These are phyloP conservation scores for Enteromius unitaeniatus DNA, from an alignment of 2,797 vertebrate species.

Conservation along the genomic window DNA sequence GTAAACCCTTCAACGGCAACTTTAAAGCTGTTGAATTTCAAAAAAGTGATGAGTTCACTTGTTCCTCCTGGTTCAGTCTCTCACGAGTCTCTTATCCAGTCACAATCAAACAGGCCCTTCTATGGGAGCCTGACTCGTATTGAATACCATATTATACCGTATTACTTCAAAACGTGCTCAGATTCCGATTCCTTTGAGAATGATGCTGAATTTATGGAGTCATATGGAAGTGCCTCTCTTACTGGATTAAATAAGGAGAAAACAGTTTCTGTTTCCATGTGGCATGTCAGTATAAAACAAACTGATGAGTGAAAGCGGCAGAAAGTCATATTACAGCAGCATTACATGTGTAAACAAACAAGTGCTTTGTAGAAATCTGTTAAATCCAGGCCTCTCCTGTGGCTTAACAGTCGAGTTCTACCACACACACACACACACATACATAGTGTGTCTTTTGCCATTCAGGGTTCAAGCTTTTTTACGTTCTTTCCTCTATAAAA, in stretches of 20 bases:
- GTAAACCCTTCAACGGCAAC: constrained; percentile 25
- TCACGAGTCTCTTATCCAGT: constrained; percentile 43
- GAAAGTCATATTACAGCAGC: constrained; percentile 35
- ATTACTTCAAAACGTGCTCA: constrained; percentile 43
- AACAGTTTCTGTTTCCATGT: constrained; percentile 41
- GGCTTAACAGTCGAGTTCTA: constrained; percentile 20
- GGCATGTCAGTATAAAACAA: constrained; percentile 30
- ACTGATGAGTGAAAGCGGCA: not conserved
- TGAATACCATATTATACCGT: constrained; percentile 41
- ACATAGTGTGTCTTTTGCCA: not conserved
- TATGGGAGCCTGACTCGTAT: constrained; percentile 11
- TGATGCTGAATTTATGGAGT: constrained; percentile 43
- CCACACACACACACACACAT: not conserved
- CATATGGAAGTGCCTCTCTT: constrained; percentile 34
- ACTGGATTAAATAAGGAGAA: constrained; percentile 30
- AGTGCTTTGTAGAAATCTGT: constrained; percentile 34
- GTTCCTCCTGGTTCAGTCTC: constrained; percentile 48
- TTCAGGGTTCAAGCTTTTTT: constrained; percentile 26
- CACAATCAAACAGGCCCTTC: constrained; percentile 46
- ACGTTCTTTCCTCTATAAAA: constrained; percentile 18
- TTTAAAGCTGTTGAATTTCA: constrained; percentile 52
- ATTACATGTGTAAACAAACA: constrained; percentile 45
- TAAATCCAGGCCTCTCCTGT: constrained; percentile 35
- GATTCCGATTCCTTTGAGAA: constrained; percentile 48
- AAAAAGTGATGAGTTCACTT: constrained; percentile 34